Base-by-base conservation (phyloP, 2,113 vertebrate species). In the Corythornis vintsioides region DNA sequence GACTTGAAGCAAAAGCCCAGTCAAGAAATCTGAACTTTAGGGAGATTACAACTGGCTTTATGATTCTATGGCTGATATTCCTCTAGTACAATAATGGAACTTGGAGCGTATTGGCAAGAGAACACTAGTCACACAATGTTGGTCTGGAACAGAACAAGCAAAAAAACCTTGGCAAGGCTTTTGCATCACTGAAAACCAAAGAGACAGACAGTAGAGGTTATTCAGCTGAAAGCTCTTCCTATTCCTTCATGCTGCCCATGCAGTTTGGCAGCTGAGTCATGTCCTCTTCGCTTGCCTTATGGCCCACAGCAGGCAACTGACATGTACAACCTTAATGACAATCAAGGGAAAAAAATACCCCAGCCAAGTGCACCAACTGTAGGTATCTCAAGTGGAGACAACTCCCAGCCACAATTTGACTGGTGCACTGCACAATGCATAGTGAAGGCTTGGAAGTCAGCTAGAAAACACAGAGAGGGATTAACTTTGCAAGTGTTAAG, bases 11-110 rank as follows among this genome's bases (percentile, higher is more conserved):
- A 73, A 94, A 85, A 71, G 42, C 47, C 25, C 83, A 52, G 47
- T 66, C 78, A 84, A 92, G 83, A 92, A 88, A 83, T 26, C 31
- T 81, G 90, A 90, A 85, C 56, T 72, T 73, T 4, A 63, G 57
- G 50, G 45, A 83, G 11, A 65, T 86, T 59, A 48, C 66, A 81
- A 70, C 24, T 33, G 40, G 33, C 40, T 90, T 83, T 48, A 86
- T 0, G 7, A 53, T 67, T 64, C 42, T 74, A 20, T 16, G 24
- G 43, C 4, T 52, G 20, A 59, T 13, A 28, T 17, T 66, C n/a
- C 31, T 52, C 28, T 71, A 22, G 67, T 67, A 8, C 3, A 10
- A 59, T 48, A 93, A 59, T 20, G 56, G 45, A 69, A 74, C 28
- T 71, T 74, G 66, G 63, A 18, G 55, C 76, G 67, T 2, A 1